These are phyloP conservation scores for Sterrhoptilus dennistouni DNA, from an alignment of 2,113 vertebrate genomes.

Conservation along the genomic window DNA sequence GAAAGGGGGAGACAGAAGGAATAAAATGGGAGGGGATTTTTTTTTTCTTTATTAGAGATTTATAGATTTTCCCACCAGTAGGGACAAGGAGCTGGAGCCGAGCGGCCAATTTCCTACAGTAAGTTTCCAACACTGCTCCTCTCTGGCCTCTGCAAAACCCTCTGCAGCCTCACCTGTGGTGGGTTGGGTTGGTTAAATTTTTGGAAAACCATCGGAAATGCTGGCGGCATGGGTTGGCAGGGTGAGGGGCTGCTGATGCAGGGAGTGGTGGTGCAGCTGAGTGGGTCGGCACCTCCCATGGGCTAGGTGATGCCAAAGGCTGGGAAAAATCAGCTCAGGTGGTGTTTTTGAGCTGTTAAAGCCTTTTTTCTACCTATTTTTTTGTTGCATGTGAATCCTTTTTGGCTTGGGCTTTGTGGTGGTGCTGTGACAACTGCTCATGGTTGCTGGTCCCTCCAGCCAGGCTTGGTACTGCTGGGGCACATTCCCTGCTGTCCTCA, in stretches of 20 bases:
- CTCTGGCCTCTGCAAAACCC: neutral
- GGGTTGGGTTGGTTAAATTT: neutral
- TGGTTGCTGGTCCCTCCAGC: neutral
- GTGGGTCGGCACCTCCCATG: neutral
- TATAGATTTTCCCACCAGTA: conserved; percentile 52
- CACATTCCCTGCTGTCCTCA: neutral
- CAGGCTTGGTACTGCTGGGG: neutral
- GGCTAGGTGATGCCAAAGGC: neutral
- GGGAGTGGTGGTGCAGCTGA: neutral
- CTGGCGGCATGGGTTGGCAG: neutral
- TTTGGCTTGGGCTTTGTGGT: neutral
- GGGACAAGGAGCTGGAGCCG: neutral
- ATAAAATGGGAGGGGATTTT: conserved; percentile 49
- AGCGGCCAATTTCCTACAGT: neutral
- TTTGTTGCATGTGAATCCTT: accelerated
- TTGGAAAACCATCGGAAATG: neutral
- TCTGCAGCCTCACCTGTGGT: neutral
- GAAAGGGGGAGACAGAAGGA: neutral
- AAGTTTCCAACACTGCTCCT: conserved; percentile 12
- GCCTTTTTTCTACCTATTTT: neutral
- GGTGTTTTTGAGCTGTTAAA: neutral
- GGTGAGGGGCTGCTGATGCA: neutral
- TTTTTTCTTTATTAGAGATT: conserved; percentile 24
- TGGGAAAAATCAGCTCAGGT: neutral
- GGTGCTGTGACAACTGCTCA: accelerated